Conservation (phyloP, 2,888 invertebrate species). For the Pristionchus japonicus region DNA sequence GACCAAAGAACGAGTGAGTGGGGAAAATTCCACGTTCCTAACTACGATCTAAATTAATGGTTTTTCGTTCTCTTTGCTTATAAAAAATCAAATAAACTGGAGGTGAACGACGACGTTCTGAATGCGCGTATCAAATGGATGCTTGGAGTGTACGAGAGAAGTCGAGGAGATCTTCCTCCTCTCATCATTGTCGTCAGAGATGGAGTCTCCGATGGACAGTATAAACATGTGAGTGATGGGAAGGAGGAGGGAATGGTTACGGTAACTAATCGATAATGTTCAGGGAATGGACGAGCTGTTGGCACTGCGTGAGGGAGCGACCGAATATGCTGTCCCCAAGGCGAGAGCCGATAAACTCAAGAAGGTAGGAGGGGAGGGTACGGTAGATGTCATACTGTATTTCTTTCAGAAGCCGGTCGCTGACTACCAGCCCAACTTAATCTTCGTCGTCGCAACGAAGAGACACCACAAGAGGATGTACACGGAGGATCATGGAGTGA, state of each 20-base stretch:
- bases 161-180: conserved; percentile 48
- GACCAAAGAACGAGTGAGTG: conserved; percentile 48
- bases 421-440: conserved; percentile 56
- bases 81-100: no score
- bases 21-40: no score
- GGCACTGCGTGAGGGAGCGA: conserved; percentile 50
- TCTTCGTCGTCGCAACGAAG: conserved; percentile 65
- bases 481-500: background rate
- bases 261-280: background rate
- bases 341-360: background rate
- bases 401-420: background rate
- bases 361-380: background rate
- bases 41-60: background rate
- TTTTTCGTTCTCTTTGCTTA: background rate
- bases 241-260: background rate
- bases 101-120: conserved; percentile 52
- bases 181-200: conserved; percentile 56
- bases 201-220: conserved; percentile 62
- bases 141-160: conserved; percentile 46
- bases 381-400: background rate
- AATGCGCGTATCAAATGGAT: conserved; percentile 52
- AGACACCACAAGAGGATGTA: conserved; percentile 59
- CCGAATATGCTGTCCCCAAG: conserved; percentile 35
- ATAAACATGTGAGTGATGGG: conserved; percentile 50
- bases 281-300: conserved; percentile 51